These are phyloP conservation scores for Eretmocerus hayati DNA, from an alignment of 2,888 invertebrate species.

Conservation along the genomic window DNA sequence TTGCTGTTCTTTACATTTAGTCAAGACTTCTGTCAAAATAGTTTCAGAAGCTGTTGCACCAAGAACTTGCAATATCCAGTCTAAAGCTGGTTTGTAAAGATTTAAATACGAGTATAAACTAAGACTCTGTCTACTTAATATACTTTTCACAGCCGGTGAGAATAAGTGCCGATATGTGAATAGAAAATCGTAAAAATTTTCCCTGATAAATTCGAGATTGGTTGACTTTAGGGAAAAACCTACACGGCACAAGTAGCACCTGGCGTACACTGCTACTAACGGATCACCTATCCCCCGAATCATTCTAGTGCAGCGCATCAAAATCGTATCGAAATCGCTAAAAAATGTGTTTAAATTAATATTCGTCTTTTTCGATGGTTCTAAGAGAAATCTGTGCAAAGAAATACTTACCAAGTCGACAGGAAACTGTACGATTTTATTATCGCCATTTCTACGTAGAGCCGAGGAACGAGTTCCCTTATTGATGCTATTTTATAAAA, in stretches of 20 bases:
- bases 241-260: conserved; percentile 84
- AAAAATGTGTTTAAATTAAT: too few species aligned
- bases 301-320: conserved; percentile 75
- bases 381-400: too few species aligned
- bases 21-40: conserved; percentile 66
- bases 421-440: conserved; percentile 67
- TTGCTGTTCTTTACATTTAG: conserved; percentile 63
- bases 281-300: conserved; percentile 93
- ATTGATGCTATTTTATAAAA: conserved; percentile 98
- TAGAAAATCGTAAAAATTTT: conserved; percentile 78
- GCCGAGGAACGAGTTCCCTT: conserved; percentile 83
- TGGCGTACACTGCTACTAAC: conserved; percentile 80
- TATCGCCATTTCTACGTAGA: conserved; percentile 92
- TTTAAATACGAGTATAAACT: conserved; percentile 71
- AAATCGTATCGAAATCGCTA: conserved; percentile 67
- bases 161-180: conserved; percentile 69
- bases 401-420: conserved; percentile 16
- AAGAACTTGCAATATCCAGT: conserved; percentile 86
- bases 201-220: conserved; percentile 65
- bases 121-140: conserved; percentile 65
- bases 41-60: conserved; percentile 58
- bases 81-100: conserved; percentile 81
- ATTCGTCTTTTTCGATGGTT: too few species aligned
- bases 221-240: conserved; percentile 63
- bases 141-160: conserved; percentile 54